Conservation (phyloP, 2,888 invertebrate genomes). For the Volucella bombylans region DNA sequence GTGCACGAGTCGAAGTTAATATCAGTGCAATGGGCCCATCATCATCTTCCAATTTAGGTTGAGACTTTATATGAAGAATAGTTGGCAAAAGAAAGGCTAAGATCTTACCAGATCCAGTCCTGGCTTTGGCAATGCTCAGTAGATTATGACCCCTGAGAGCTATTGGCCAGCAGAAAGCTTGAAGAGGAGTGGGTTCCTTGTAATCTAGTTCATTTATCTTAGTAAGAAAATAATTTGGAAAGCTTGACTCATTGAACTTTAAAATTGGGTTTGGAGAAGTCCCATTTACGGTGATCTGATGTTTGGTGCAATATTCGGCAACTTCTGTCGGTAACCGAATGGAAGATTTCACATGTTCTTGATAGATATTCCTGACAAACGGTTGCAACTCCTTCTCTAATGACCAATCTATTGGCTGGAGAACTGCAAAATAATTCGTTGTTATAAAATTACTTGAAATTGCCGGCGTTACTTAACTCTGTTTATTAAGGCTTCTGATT, state of each 20-base stretch:
- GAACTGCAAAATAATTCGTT: constrained; percentile 3
- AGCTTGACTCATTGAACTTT: constrained; percentile 88
- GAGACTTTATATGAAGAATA: constrained; percentile 91
- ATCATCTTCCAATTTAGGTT: constrained; percentile 86
- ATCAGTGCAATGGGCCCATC: constrained; percentile 91
- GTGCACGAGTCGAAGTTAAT: constrained; percentile 90
- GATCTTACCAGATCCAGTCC: constrained; percentile 89
- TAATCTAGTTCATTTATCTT: constrained; percentile 86
- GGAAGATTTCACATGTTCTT: constrained; percentile 85
- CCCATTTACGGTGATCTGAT: constrained; percentile 89
- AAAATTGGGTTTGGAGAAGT: constrained; percentile 88
- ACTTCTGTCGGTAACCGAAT: constrained; percentile 86
- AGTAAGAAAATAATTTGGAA: constrained; percentile 87
- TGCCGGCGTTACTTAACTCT: too few species aligned
- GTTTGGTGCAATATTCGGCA: constrained; percentile 85
- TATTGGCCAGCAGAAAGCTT: constrained; percentile 92
- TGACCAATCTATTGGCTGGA: constrained; percentile 83
- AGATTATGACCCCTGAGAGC: constrained; percentile 90
- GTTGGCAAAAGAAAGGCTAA: constrained; percentile 89
- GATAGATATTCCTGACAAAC: constrained; percentile 90
- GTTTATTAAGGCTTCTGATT: too few species aligned
- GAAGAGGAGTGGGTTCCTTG: constrained; percentile 89
- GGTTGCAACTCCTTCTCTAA: constrained; percentile 83
- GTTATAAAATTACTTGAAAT: too few species aligned
- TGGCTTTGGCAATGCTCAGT: constrained; percentile 91